These are phyloP conservation scores for Cremastinae sp. DNA, from an alignment of 2,888 invertebrate species.

Conservation along the genomic window DNA sequence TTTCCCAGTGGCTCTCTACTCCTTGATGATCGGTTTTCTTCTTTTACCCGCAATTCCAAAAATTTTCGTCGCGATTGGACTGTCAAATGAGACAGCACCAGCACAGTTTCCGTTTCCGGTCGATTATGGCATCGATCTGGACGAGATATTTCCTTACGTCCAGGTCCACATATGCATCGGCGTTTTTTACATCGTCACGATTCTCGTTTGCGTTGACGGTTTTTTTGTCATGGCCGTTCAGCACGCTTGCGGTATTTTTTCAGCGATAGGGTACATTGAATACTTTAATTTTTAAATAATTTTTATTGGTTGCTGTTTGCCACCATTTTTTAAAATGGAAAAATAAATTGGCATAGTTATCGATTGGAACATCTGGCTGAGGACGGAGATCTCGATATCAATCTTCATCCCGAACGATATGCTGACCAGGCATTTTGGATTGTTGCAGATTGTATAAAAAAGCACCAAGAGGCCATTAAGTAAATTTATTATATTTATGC, in stretches of 20 bases:
- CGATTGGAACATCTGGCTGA: slow-evolving; percentile 25
- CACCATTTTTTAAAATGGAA: background rate
- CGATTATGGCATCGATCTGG: slow-evolving; percentile 19
- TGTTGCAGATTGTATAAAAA: slow-evolving; percentile 28
- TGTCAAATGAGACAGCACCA: slow-evolving; percentile 19
- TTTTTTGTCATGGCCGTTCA: slow-evolving; percentile 24
- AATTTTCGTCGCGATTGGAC: slow-evolving; percentile 5
- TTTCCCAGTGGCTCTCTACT: slow-evolving; percentile 17
- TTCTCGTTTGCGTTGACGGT: slow-evolving; percentile 20
- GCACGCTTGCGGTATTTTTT: slow-evolving; percentile 36
- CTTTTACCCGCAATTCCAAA: slow-evolving; percentile 1
- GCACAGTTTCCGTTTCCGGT: slow-evolving; percentile 34
- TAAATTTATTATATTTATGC: background rate
- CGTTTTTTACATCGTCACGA: slow-evolving; percentile 1
- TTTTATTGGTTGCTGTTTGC: background rate
- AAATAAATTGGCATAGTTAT: slow-evolving; percentile 10
- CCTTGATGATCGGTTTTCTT: slow-evolving; percentile 3
- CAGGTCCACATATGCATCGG: slow-evolving; percentile 12
- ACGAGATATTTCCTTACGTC: slow-evolving; percentile 21
- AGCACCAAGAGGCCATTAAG: slow-evolving; percentile 29
- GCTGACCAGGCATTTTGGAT: slow-evolving; percentile 22
- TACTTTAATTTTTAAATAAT: too few relatives aligned
- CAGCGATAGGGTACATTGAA: slow-evolving; percentile 18
- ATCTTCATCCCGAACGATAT: background rate
- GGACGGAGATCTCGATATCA: background rate